phyloP scores from a whole-genome alignment of 2,888 invertebrate species.

The Aphodius granarius region DNA sequence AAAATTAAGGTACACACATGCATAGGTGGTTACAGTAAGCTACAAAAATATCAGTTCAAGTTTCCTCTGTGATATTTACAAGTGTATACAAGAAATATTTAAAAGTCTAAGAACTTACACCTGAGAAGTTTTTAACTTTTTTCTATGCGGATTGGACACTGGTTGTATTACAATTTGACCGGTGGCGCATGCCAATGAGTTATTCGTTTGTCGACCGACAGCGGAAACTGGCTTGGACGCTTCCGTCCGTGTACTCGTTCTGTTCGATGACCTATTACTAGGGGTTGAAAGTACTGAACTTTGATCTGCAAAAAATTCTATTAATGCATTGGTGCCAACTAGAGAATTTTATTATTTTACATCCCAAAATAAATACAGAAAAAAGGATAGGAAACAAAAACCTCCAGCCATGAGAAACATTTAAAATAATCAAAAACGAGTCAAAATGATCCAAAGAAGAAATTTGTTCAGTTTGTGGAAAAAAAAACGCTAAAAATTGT shows the following conservation, averaged over 20 bases:
- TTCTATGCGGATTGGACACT: constrained; percentile 49
- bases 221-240: constrained; percentile 41
- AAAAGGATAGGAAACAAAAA: no score
- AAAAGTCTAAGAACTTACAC: constrained; percentile 59
- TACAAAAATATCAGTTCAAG: constrained; percentile 8
- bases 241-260: constrained; percentile 22
- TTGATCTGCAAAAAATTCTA: constrained; percentile 29
- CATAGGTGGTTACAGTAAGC: constrained; percentile 1
- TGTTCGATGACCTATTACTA: constrained; percentile 25
- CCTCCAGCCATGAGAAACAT: no score
- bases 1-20: constrained; percentile 12
- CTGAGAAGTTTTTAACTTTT: constrained; percentile 69
- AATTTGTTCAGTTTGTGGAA: no score
- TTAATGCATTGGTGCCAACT: no score
- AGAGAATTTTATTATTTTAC: no score
- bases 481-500: no score
- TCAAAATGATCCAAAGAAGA: no score
- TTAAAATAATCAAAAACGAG: no score
- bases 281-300: constrained; percentile 29
- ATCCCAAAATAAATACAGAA: no score
- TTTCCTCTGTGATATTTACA: not conserved
- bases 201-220: constrained; percentile 81
- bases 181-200: constrained; percentile 80
- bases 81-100: not conserved
- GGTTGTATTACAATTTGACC: constrained; percentile 79